A percentile compares a stretch with the other conserved stretches of the same genome.
phyloP scores from a whole-genome alignment of 2,888 invertebrate genomes.

The Leptarthrus brevirostris region DNA sequence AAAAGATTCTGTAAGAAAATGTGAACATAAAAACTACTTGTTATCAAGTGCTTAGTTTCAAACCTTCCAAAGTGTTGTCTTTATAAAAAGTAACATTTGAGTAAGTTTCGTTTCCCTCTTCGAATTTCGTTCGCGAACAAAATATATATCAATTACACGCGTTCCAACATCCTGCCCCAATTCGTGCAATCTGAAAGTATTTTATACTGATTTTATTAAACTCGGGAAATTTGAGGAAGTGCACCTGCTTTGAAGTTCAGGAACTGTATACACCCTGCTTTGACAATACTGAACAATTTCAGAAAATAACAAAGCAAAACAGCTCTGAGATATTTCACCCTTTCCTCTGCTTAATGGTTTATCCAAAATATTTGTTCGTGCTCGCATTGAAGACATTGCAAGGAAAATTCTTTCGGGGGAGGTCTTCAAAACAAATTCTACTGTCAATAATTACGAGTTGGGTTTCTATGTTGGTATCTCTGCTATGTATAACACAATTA shows the following conservation, averaged over 20 bases:
- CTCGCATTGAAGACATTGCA: conserved; percentile 61
- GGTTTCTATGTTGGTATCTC: no score
- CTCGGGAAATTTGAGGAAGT: no score
- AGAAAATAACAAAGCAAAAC: conserved; percentile 95
- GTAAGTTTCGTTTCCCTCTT: conserved; percentile 95
- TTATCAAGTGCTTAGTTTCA: conserved; percentile 51
- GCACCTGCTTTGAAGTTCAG: conserved; percentile 93
- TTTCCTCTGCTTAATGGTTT: conserved; percentile 93
- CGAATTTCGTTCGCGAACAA: conserved; percentile 91
- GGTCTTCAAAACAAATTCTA: no score
- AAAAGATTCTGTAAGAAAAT: conserved; percentile 80
- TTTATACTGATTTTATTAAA: no score
- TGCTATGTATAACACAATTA: no score
- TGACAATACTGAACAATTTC: conserved; percentile 99
- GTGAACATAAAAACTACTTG: background rate
- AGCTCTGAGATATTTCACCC: conserved; percentile 90
- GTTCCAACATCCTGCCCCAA: conserved; percentile 96
- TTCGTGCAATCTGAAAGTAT: conserved; percentile 81
- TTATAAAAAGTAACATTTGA: conserved; percentile 94
- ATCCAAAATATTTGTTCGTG: conserved; percentile 77
- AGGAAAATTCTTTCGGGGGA: no score
- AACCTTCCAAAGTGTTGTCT: conserved; percentile 98
- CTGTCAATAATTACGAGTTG: no score
- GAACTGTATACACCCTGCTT: conserved; percentile 92
- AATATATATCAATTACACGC: conserved; percentile 91